phyloP scores from a whole-genome alignment of 1,140 invertebrate genomes.

The Tenebrio molitor region DNA sequence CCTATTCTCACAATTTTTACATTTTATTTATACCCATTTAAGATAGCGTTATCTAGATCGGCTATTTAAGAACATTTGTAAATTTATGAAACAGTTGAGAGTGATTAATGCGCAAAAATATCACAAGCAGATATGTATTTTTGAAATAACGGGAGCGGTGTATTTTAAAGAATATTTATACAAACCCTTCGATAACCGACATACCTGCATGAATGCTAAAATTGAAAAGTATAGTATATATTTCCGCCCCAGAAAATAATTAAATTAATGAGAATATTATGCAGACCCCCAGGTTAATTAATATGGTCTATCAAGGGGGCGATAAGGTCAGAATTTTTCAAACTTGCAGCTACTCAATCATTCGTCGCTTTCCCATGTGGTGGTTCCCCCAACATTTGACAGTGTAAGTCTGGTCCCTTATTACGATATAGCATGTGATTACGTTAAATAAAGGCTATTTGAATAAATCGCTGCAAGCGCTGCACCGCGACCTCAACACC shows the following conservation, averaged over 20 bases:
- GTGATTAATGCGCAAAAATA: neutral
- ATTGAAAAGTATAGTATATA: neutral
- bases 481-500: neutral
- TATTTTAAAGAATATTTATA: too few species aligned
- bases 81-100: neutral
- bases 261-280: slow-evolving; percentile 30
- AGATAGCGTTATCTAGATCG: neutral
- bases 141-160: too few species aligned
- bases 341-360: slow-evolving; percentile 40
- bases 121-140: too few species aligned
- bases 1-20: neutral
- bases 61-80: neutral
- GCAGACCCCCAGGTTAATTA: slow-evolving; percentile 25
- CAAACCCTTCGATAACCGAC: too few species aligned
- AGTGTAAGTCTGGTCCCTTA: slow-evolving; percentile 39
- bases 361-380: slow-evolving; percentile 24
- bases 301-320: slow-evolving; percentile 21
- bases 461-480: slow-evolving; percentile 34
- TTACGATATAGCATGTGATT: slow-evolving; percentile 47
- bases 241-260: slow-evolving; percentile 8
- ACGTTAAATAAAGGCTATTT: slow-evolving; percentile 35
- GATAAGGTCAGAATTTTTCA: slow-evolving; percentile 33
- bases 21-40: neutral
- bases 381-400: slow-evolving; percentile 31
- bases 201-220: neutral